Conservation (phyloP, 2,888 invertebrate genomes). For the Drosophila austrosaltans region DNA sequence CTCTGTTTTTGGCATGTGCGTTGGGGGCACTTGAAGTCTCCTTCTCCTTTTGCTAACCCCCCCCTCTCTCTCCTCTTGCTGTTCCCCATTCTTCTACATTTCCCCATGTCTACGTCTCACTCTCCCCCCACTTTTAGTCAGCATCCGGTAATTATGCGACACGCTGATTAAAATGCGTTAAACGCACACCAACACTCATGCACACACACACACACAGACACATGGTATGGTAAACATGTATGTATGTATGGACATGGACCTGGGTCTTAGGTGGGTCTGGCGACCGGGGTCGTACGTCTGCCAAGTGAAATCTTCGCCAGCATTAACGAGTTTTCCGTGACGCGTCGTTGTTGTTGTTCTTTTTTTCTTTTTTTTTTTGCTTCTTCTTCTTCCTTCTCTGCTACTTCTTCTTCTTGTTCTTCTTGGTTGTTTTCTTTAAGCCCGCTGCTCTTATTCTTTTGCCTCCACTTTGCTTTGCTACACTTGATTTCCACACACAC, state of each 20-base stretch:
- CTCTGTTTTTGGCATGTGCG: slow-evolving; percentile 37
- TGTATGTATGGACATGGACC: slow-evolving; percentile 31
- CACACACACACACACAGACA: slow-evolving; percentile 10
- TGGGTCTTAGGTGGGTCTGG: slow-evolving; percentile 72
- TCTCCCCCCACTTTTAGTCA: slow-evolving; percentile 33
- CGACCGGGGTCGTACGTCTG: slow-evolving; percentile 37
- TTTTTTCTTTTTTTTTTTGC: slow-evolving; percentile 10
- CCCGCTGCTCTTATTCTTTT: slow-evolving; percentile 53
- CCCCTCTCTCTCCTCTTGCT: not conserved
- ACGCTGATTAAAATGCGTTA: slow-evolving; percentile 83
- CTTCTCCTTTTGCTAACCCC: slow-evolving; percentile 11
- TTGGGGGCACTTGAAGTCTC: slow-evolving; percentile 33
- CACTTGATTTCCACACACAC: slow-evolving; percentile 73
- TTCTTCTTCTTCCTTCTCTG: slow-evolving; percentile 34
- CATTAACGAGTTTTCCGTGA: slow-evolving; percentile 77
- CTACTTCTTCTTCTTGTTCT: slow-evolving; percentile 33
- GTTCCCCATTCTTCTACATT: not conserved
- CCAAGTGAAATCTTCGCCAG: slow-evolving; percentile 79
- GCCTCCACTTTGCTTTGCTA: slow-evolving; percentile 72
- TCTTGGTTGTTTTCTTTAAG: slow-evolving; percentile 67
- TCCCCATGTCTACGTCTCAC: slow-evolving; percentile 8
- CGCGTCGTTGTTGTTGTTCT: slow-evolving; percentile 61
- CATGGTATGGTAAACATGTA: not conserved
- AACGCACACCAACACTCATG: slow-evolving; percentile 57
- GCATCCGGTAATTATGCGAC: slow-evolving; percentile 84